Evolutionary conservation across 1,140 invertebrate genomes (phyloP).

Genomic region (Camponotus pennsylvanicus): DNA sequence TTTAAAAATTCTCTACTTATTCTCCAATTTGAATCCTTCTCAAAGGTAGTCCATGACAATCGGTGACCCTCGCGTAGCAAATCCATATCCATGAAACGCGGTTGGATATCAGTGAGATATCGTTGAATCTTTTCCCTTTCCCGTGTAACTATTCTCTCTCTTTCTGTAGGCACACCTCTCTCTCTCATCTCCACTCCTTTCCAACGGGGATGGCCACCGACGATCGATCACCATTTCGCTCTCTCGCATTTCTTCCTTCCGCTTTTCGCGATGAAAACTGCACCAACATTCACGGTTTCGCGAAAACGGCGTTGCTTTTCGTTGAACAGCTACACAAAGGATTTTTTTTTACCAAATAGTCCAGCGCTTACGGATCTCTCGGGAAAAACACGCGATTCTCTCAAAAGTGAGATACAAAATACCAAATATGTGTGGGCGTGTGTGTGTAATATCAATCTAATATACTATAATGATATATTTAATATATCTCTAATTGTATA

Average conservation of each 20-base stretch:
- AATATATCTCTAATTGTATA: too few relatives aligned
- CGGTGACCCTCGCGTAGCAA: conserved; percentile 8
- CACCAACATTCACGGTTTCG: conserved; percentile 19
- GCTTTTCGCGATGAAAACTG: conserved; percentile 64
- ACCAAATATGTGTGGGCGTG: too few relatives aligned
- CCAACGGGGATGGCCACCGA: conserved; percentile 58
- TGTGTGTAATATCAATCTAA: too few relatives aligned
- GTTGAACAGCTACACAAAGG: conserved; percentile 2
- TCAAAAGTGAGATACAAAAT: not conserved
- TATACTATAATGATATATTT: too few relatives aligned
- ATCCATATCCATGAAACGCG: conserved; percentile 42
- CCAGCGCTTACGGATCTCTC: not conserved
- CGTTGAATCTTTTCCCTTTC: conserved; percentile 38
- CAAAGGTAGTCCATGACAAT: not conserved
- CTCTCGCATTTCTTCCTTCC: conserved; percentile 70
- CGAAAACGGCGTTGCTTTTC: conserved; percentile 27
- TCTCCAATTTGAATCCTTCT: not conserved
- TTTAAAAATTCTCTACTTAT: not conserved
- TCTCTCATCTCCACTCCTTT: not conserved
- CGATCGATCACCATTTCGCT: conserved; percentile 78
- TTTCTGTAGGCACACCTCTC: not conserved
- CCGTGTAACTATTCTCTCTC: conserved; percentile 14
- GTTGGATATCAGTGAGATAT: conserved; percentile 61
- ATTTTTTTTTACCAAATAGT: not conserved
- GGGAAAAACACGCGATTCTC: not conserved